Conservation (phyloP, 2,888 invertebrate genomes). For the Autographa gamma region DNA sequence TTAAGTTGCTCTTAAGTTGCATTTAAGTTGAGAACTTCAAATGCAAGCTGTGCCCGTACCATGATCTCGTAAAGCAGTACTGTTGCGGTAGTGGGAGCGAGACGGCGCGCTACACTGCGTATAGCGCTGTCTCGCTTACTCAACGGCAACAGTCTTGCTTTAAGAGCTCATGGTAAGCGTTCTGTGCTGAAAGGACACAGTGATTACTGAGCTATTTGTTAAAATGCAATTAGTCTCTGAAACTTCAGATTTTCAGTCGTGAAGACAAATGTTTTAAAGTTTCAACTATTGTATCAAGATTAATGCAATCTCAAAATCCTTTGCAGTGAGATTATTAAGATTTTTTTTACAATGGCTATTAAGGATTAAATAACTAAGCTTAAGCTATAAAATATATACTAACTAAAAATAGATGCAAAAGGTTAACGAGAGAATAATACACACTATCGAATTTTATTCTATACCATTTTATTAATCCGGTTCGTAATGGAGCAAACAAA, state of each 20-base stretch:
- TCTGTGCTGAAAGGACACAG: conserved; percentile 24
- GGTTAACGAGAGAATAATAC: neutral
- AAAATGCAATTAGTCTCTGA: conserved; percentile 45
- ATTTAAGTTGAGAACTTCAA: conserved; percentile 32
- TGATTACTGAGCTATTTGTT: conserved; percentile 31
- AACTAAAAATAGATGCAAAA: too few relatives aligned
- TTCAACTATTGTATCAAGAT: neutral
- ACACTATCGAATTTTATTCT: neutral
- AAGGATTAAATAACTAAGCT: too few relatives aligned
- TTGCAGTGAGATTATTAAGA: too few relatives aligned
- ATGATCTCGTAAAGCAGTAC: too few relatives aligned
- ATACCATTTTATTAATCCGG: neutral
- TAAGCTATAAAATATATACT: too few relatives aligned
- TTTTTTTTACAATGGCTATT: too few relatives aligned
- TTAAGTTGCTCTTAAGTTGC: conserved; percentile 30
- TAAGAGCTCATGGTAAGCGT: too few relatives aligned
- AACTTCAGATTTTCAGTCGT: conserved; percentile 16
- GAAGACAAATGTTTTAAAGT: conserved; percentile 11
- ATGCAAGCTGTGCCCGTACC: conserved; percentile 19
- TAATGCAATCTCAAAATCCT: conserved; percentile 10
- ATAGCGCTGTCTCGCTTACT: too few relatives aligned
- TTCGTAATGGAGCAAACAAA: neutral
- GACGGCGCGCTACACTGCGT: too few relatives aligned
- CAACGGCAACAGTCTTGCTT: too few relatives aligned
- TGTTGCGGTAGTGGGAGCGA: too few relatives aligned